phyloP scores from a whole-genome alignment of 2,113 vertebrate species.

The Sinocyclocheilus grahami region DNA sequence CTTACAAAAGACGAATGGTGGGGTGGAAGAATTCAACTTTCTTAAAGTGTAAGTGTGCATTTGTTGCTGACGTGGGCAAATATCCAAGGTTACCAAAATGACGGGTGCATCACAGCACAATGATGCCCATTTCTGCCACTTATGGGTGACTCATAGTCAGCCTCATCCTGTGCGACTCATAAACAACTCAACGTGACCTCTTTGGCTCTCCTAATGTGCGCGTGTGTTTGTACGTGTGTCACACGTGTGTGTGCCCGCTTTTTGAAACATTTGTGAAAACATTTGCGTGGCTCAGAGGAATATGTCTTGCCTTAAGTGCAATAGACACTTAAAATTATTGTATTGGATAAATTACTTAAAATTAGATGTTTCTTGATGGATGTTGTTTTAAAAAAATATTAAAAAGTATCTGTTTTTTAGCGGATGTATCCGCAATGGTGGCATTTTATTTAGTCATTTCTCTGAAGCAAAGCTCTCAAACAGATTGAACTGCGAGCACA shows the following conservation, averaged over 20 bases:
- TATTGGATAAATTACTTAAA: no score
- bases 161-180: conserved; percentile 8
- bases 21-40: neutral
- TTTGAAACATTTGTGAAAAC: neutral
- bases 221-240: neutral
- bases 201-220: neutral
- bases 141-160: conserved; percentile 41
- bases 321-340: neutral
- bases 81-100: conserved; percentile 38
- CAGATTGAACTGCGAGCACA: no score
- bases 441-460: no score
- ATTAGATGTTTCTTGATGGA: neutral
- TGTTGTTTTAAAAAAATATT: neutral
- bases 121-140: conserved; percentile 27
- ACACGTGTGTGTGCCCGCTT: neutral
- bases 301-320: neutral
- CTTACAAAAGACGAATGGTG: conserved; percentile 8
- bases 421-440: neutral
- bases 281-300: neutral
- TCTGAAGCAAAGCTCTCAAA: no score
- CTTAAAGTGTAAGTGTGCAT: neutral
- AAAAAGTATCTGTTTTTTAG: neutral
- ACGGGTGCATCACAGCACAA: conserved; percentile 26
- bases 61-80: conserved; percentile 27
- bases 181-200: conserved; percentile 35